Base-by-base conservation (phyloP, 2,113 vertebrate genomes). In the Peromyscus californicus region DNA sequence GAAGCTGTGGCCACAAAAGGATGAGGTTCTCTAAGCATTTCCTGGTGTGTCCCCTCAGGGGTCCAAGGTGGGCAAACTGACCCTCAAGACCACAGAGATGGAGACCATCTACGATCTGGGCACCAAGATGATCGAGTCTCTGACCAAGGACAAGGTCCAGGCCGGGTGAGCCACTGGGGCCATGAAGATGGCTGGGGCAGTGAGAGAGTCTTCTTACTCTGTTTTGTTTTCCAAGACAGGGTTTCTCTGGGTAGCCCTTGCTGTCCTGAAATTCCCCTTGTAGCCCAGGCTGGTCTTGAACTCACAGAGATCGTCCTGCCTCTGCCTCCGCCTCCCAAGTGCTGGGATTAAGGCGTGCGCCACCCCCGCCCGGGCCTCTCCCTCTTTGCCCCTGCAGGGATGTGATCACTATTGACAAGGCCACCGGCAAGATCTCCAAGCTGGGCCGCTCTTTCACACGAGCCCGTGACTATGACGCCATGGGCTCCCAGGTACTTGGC, bases 101-200 rank as follows among this genome's bases (percentile, higher is more conserved):
- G 99, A 99, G 97, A 99, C 99, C 0, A 99, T 99, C 96, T 99
- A 99, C 2, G 99, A 99, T 78, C 96, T 99, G 96, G 99, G 99
- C 57, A 99, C 99, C 48, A 99, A 99, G 98, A 99, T 99, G 99
- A 99, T 99, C 0, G 99, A 99, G 97, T 99, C 99, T 0, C 98
- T 99, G 85, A 99, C 99, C 89, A 99, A 99, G 97, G 99, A 99
- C 97, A 99, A 99, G 85, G 99, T 99, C 76, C 99, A 99, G 98
- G 99, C 99, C 0, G 99, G 99, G 99, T 99, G 95, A 99, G 99
- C 21, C 29, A 0, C 1, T 15, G 26, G 15, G 19, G 3, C 45
- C 7, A 0, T 1, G 7, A 5, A 0, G 19, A 45, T 0, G 3
- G 70, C 17, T 0, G 0, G 54, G 39, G 17, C 0, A 0, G 19